These are phyloP conservation scores for Acanthosepion esculentum DNA, from an alignment of 2,888 invertebrate genomes.

Conservation along the genomic window DNA sequence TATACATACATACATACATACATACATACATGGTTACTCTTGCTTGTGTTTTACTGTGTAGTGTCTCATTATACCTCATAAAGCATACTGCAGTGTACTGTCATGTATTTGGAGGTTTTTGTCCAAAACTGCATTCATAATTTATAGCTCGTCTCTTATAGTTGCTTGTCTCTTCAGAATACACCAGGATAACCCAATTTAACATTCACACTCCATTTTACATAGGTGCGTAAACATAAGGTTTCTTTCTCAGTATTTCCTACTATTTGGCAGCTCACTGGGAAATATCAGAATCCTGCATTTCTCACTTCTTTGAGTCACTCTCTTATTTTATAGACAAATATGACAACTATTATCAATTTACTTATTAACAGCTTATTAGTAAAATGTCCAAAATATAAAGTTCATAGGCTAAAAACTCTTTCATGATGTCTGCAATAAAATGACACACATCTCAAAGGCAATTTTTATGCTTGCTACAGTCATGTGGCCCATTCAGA, in stretches of 20 bases:
- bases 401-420: no score
- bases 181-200: neutral
- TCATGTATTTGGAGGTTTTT: neutral
- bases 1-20: slow-evolving; percentile 1
- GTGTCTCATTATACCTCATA: neutral
- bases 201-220: neutral
- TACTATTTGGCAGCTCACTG: neutral
- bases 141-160: neutral
- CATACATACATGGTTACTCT: no score
- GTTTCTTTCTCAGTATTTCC: neutral
- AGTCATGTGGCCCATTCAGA: no score
- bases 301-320: no score
- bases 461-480: no score
- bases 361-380: no score
- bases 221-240: neutral
- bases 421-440: no score
- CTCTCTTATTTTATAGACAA: no score
- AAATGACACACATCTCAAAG: no score
- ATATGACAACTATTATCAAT: no score
- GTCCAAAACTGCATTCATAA: neutral
- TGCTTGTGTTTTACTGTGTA: neutral
- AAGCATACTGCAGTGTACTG: neutral
- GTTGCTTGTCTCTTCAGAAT: neutral
- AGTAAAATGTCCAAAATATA: no score
- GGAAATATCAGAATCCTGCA: neutral